A percentile compares a stretch with the other conserved stretches of the same genome.
phyloP scores from a whole-genome alignment of 2,113 vertebrate genomes.

The Phylloscopus trochilus region DNA sequence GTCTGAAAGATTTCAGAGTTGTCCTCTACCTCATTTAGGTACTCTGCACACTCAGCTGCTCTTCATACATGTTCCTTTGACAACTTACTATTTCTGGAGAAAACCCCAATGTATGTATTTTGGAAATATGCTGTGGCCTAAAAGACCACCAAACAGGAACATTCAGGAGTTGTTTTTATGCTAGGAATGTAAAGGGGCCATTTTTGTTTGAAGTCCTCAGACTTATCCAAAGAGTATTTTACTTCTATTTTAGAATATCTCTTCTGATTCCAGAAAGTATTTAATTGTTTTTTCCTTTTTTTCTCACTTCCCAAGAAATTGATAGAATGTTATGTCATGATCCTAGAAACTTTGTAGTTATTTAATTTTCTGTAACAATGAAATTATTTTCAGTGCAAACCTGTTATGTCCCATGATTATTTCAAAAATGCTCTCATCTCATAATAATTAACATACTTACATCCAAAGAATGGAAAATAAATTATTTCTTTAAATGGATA shows the following conservation, averaged over 20 bases:
- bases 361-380: not conserved
- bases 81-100: not conserved
- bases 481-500: not conserved
- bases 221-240: not conserved
- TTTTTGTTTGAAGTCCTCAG: not conserved
- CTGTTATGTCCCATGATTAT: not conserved
- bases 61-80: not conserved
- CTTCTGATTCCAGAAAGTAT: not conserved
- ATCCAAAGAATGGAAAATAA: not conserved
- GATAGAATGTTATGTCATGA: not conserved
- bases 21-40: not conserved
- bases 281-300: not conserved
- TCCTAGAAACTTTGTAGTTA: not conserved
- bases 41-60: not conserved
- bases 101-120: rapidly evolving
- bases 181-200: rapidly evolving
- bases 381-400: not conserved
- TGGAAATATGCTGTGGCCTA: not conserved
- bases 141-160: not conserved
- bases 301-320: not conserved
- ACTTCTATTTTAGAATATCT: not conserved
- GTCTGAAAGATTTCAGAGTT: not conserved
- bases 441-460: not conserved
- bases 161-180: not conserved
- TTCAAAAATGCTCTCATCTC: not conserved